These are phyloP conservation scores for Drosophila mauritiana DNA, from an alignment of 1,140 invertebrate genomes.

Conservation along the genomic window DNA sequence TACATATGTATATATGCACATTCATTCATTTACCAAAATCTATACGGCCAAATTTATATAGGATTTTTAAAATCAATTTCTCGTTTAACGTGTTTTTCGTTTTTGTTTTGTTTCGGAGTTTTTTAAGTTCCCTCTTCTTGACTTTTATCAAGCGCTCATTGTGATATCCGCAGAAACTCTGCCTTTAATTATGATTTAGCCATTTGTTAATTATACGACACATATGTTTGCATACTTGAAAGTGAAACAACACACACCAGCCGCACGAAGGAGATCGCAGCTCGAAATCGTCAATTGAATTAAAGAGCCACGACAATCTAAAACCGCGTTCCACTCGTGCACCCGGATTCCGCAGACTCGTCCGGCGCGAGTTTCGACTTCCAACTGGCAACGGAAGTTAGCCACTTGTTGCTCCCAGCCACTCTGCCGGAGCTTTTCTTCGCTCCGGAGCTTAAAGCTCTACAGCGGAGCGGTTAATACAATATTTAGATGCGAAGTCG, in stretches of 20 bases:
- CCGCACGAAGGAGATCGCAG: conserved; percentile 9
- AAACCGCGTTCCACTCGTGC: conserved; percentile 24
- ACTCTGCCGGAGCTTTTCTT: conserved; percentile 16
- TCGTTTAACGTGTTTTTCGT: conserved; percentile 60
- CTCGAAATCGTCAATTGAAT: conserved; percentile 65
- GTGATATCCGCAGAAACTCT: conserved; percentile 22
- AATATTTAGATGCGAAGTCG: neutral
- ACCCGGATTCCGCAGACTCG: conserved; percentile 21
- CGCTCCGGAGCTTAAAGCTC: conserved; percentile 21
- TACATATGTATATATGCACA: conserved; percentile 8
- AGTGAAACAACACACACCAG: conserved; percentile 48
- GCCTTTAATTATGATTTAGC: conserved; percentile 41
- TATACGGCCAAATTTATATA: conserved; percentile 16
- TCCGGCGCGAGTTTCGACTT: conserved; percentile 39
- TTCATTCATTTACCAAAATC: conserved; percentile 4
- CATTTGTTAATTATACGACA: conserved; percentile 65
- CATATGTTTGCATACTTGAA: conserved; percentile 35
- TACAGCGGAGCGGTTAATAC: neutral
- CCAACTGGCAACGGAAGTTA: conserved; percentile 25
- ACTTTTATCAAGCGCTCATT: conserved; percentile 15
- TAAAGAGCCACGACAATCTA: conserved; percentile 54
- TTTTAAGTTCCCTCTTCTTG: conserved; percentile 18
- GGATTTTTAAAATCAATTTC: conserved; percentile 49
- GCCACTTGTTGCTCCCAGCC: conserved; percentile 36
- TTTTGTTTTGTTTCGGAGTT: conserved; percentile 4